Evolutionary conservation across 2,888 invertebrate species (phyloP).

Genomic region (Microctonus brassicae): DNA sequence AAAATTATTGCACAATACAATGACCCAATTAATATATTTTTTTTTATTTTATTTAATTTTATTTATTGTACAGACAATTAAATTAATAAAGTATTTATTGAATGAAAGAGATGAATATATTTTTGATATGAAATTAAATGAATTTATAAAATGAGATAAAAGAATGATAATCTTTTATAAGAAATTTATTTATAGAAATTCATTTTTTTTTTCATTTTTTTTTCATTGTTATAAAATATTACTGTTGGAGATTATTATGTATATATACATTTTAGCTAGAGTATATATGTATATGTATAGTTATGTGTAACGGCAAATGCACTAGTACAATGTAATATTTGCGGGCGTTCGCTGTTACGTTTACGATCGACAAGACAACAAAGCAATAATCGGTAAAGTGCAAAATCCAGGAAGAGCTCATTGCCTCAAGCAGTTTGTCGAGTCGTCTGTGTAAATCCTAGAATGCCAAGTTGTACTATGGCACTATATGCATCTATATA

Average conservation of each 20-base stretch:
- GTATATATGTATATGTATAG: background rate
- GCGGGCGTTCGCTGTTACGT: background rate
- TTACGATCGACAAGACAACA: slow-evolving; percentile 27
- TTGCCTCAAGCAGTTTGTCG: slow-evolving; percentile 9
- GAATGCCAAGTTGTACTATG: background rate
- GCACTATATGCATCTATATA: background rate
- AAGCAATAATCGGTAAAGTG: slow-evolving; percentile 22
- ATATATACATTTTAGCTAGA: background rate
- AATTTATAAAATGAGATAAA: background rate
- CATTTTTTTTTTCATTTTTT: background rate
- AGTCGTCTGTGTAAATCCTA: slow-evolving; percentile 27
- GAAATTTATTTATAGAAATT: background rate
- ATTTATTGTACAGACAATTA: background rate
- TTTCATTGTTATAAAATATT: background rate
- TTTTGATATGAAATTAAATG: background rate
- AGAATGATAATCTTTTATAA: background rate
- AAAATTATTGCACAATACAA: background rate
- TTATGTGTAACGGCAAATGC: background rate
- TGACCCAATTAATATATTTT: background rate
- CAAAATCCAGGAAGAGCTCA: slow-evolving; percentile 15
- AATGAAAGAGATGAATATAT: background rate
- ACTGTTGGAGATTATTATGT: background rate
- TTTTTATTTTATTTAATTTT: background rate
- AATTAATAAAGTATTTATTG: background rate
- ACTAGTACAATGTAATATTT: slow-evolving; percentile 5